phyloP scores from a whole-genome alignment of 2,797 vertebrate species.

The Coregonus suidteri region DNA sequence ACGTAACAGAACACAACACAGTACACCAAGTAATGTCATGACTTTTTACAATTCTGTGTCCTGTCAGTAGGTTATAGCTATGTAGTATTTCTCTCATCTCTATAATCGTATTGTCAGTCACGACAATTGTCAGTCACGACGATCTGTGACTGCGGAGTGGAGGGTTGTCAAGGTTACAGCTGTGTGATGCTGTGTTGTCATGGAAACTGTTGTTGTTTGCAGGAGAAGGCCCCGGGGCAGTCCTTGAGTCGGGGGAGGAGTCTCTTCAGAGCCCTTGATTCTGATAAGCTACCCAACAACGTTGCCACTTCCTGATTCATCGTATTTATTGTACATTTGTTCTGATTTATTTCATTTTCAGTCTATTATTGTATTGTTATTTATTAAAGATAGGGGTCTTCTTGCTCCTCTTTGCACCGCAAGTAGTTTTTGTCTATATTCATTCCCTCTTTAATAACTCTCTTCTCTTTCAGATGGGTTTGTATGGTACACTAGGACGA shows the following conservation, averaged over 20 bases:
- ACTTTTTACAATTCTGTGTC: background rate
- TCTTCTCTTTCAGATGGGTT: background rate
- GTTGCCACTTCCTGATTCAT: constrained; percentile 3
- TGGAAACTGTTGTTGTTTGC: constrained; percentile 40
- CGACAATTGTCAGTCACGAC: background rate
- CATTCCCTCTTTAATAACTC: background rate
- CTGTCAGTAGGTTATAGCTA: constrained; percentile 4
- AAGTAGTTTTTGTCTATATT: constrained; percentile 2
- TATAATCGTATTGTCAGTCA: background rate
- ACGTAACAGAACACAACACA: background rate
- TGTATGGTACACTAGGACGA: background rate
- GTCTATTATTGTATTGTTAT: constrained; percentile 58
- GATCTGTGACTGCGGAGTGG: constrained; percentile 18
- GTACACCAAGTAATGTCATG: background rate
- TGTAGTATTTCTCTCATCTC: background rate
- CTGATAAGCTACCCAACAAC: constrained; percentile 28
- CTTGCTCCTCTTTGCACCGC: constrained; percentile 46
- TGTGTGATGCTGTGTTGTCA: constrained; percentile 25
- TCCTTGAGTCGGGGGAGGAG: constrained; percentile 26
- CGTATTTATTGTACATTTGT: constrained; percentile 32
- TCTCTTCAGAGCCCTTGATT: constrained; percentile 24
- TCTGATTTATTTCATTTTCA: constrained; percentile 43
- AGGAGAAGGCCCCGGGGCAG: constrained; percentile 50
- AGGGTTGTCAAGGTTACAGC: constrained; percentile 20
- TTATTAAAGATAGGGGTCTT: constrained; percentile 56